phyloP scores from a whole-genome alignment of 2,797 vertebrate species.

The Pseudochirops corinnae region DNA sequence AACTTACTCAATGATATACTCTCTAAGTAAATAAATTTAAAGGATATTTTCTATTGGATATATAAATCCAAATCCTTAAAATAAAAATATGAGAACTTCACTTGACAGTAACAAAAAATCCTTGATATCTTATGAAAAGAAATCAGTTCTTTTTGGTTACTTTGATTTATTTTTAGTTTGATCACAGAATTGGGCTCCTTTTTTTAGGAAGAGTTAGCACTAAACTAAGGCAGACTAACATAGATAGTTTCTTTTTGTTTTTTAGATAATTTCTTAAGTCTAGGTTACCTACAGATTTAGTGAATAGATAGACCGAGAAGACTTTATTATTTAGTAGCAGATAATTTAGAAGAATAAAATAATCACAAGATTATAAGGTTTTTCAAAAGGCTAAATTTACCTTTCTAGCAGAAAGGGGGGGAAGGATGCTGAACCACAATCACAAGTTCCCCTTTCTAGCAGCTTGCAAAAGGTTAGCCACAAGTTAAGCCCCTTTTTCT shows the following conservation, averaged over 20 bases:
- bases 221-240: not conserved
- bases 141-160: not conserved
- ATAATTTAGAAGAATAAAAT: not conserved
- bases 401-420: not conserved
- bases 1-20: constrained; percentile 36
- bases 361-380: not conserved
- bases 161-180: not conserved
- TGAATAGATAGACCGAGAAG: not conserved
- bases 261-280: not conserved
- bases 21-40: constrained; percentile 22
- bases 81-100: constrained; percentile 25
- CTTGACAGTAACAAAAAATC: constrained; percentile 41
- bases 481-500: not conserved
- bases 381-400: not conserved
- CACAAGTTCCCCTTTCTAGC: not conserved
- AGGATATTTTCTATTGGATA: constrained; percentile 19
- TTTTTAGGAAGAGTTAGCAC: not conserved
- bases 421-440: not conserved
- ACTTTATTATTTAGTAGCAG: not conserved
- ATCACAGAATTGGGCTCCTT: not conserved
- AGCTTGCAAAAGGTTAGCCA: not conserved
- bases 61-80: constrained; percentile 11
- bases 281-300: not conserved
- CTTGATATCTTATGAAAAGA: not conserved
- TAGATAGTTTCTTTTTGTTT: not conserved